These are phyloP conservation scores for Actinostola sp. DNA, from an alignment of 92 coral and sea anemone species.

Conservation along the genomic window DNA sequence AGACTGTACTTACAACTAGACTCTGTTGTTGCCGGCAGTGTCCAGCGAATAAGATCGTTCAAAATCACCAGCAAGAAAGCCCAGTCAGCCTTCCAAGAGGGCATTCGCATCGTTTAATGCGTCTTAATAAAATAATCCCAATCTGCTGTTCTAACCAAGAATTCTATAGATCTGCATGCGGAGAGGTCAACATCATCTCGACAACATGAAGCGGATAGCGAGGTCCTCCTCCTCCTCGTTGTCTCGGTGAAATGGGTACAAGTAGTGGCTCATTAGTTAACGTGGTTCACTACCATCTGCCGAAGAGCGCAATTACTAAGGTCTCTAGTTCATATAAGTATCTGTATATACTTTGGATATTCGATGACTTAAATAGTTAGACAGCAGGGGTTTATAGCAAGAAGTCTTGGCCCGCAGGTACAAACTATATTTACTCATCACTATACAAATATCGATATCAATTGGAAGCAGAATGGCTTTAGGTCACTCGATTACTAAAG, in stretches of 20 bases:
- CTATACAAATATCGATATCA: no score
- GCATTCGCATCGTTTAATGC: neutral
- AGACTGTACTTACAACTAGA: conserved; percentile 5
- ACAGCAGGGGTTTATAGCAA: conserved; percentile 3
- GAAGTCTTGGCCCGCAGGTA: neutral
- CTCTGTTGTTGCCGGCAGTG: neutral
- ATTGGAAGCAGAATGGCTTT: no score
- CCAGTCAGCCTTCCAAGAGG: neutral
- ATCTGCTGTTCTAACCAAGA: neutral
- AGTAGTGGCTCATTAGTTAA: no score
- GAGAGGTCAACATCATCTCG: neutral
- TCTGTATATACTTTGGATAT: neutral
- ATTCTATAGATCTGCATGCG: neutral
- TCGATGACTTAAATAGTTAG: neutral
- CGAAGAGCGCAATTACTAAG: no score
- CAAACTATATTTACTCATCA: neutral
- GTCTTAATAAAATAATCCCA: neutral
- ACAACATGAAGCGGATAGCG: no score
- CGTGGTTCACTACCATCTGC: no score
- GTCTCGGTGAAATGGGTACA: no score
- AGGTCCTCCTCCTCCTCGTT: no score
- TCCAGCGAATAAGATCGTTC: neutral
- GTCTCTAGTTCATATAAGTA: no score
- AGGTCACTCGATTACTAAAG: neutral
- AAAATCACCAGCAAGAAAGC: neutral